Percentiles rank a stretch among this genome's conserved stretches.
Conservation (phyloP, 1,140 invertebrate species). For the Maniola jurtina region DNA sequence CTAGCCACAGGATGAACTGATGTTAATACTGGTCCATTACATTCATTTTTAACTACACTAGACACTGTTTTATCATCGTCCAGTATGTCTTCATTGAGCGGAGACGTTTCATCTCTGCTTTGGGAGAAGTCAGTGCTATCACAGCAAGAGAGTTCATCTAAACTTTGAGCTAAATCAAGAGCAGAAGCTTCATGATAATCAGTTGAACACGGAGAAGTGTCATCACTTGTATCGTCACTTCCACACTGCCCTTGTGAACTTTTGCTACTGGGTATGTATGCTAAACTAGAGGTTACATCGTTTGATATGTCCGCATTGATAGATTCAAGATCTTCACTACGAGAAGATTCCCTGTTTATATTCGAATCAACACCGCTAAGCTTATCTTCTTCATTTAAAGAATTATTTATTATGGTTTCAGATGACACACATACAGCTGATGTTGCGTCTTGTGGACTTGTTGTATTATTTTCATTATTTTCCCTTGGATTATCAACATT, state of each 20-base stretch:
- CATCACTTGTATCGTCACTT: slow-evolving; percentile 65
- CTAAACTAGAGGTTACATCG: slow-evolving; percentile 71
- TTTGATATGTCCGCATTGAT: slow-evolving; percentile 67
- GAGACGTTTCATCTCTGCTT: slow-evolving; percentile 65
- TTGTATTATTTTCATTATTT: slow-evolving; percentile 5
- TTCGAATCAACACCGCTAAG: slow-evolving; percentile 38
- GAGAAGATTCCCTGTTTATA: slow-evolving; percentile 49
- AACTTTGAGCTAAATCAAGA: slow-evolving; percentile 65
- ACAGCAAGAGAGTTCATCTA: slow-evolving; percentile 64
- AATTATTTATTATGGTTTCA: slow-evolving; percentile 14
- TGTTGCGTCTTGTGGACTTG: slow-evolving; percentile 1
- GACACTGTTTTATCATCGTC: slow-evolving; percentile 34
- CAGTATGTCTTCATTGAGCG: slow-evolving; percentile 38
- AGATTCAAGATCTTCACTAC: slow-evolving; percentile 57
- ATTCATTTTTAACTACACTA: slow-evolving; percentile 39
- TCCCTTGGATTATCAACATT: neutral
- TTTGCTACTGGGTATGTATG: slow-evolving; percentile 68
- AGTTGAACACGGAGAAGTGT: slow-evolving; percentile 68
- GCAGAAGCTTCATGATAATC: slow-evolving; percentile 74
- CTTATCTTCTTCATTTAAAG: slow-evolving; percentile 43
- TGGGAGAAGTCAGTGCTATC: slow-evolving; percentile 70
- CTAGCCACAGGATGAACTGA: slow-evolving; percentile 37
- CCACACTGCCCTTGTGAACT: slow-evolving; percentile 51
- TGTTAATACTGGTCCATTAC: slow-evolving; percentile 35
- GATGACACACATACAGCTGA: neutral